These are phyloP conservation scores for Scaeva pyrastri DNA, from an alignment of 2,888 invertebrate genomes.

Conservation along the genomic window DNA sequence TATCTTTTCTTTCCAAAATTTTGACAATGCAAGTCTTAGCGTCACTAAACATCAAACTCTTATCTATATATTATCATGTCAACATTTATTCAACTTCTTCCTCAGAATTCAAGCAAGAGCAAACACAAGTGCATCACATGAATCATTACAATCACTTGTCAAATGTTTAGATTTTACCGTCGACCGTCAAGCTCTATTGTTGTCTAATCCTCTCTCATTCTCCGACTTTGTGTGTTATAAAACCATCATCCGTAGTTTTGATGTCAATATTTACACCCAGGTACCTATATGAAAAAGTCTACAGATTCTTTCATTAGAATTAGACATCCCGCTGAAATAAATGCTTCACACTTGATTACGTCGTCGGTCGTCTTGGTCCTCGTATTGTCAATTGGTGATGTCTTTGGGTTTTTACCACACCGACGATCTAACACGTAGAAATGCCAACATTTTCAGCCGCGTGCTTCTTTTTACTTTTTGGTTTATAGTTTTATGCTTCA, in stretches of 20 bases:
- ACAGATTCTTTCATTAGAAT: slow-evolving; percentile 35
- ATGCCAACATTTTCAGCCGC: slow-evolving; percentile 3
- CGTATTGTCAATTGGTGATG: too few relatives aligned
- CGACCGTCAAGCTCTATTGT: background rate
- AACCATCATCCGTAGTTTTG: slow-evolving; percentile 71
- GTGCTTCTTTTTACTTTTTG: slow-evolving; percentile 36
- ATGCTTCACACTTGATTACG: slow-evolving; percentile 71
- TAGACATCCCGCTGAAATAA: slow-evolving; percentile 56
- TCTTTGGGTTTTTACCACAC: slow-evolving; percentile 55
- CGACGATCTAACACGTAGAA: slow-evolving; percentile 27
- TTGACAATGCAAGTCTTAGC: slow-evolving; percentile 3
- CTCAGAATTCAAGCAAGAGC: slow-evolving; percentile 32
- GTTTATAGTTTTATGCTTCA: slow-evolving; percentile 32
- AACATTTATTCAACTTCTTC: slow-evolving; percentile 32
- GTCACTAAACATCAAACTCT: slow-evolving; percentile 26
- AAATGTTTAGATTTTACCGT: background rate
- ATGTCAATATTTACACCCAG: slow-evolving; percentile 75
- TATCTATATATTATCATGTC: slow-evolving; percentile 31
- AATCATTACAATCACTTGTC: slow-evolving; percentile 45
- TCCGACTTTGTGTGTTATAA: slow-evolving; percentile 47
- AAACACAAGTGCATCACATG: slow-evolving; percentile 28
- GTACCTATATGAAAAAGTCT: slow-evolving; percentile 58
- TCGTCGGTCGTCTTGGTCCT: background rate
- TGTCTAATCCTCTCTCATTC: slow-evolving; percentile 34
- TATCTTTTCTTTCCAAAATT: background rate